These are phyloP conservation scores for Phalacrocorax brasilianus DNA, from an alignment of 2,113 vertebrate species.

Conservation along the genomic window DNA sequence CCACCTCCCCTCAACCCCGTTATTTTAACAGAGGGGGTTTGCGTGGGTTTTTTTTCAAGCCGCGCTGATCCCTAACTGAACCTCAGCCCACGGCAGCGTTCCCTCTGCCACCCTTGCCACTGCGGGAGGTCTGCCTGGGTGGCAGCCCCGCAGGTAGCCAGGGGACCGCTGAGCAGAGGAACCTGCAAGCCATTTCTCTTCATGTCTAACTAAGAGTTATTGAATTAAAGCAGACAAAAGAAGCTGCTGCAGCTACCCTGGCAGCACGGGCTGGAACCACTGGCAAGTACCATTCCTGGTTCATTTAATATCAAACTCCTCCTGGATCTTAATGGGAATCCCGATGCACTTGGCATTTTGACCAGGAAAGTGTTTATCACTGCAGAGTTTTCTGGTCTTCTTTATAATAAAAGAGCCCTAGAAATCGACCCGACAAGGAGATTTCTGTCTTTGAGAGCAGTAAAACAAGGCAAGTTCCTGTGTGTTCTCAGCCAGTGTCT, in stretches of 20 bases:
- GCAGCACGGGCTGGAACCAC: neutral
- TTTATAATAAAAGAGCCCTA: neutral
- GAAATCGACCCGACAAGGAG: neutral
- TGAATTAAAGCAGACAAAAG: neutral
- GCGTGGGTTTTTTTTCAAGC: neutral
- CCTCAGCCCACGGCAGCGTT: neutral
- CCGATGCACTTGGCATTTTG: neutral
- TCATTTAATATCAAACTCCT: fast-evolving
- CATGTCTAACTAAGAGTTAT: neutral
- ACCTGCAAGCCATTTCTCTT: neutral
- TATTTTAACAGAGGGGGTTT: neutral
- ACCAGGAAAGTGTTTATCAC: neutral
- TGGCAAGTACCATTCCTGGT: neutral
- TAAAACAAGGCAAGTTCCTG: neutral
- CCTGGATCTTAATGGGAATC: neutral
- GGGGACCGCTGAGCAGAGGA: neutral
- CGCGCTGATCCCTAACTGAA: neutral
- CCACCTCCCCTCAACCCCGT: neutral
- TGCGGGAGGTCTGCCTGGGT: neutral
- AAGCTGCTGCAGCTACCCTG: neutral
- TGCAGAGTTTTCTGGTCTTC: neutral
- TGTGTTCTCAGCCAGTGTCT: neutral
- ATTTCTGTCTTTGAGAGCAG: neutral
- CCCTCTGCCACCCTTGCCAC: neutral
- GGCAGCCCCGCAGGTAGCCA: neutral